Base-by-base conservation (phyloP, 2,888 invertebrate genomes). In the Nemotelus pantherinus region DNA sequence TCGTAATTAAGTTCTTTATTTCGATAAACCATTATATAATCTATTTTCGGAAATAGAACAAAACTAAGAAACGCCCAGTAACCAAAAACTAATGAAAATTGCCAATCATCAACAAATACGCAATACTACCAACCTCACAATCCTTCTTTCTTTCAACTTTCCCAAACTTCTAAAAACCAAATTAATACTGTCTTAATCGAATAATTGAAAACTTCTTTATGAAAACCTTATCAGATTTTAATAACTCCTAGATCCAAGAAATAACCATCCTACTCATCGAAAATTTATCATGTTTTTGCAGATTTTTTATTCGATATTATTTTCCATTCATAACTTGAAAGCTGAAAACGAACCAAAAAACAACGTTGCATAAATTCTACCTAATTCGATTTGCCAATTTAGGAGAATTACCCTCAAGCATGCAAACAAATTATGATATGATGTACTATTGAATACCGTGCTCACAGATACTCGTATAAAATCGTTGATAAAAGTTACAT, bases 341-440 rank as follows among this genome's bases (percentile, higher is more conserved):
- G 60, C 41, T 60, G 41, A 7, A 7, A 60, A 4, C 39, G 25
- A 68, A 5, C 25, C 47, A 47, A 68, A 50, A 68, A 48, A 48
- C 48, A 50, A 68, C 41, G 50, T 25, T 25, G 25, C 9, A 2
- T 9, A 50, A 48, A 48, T 39, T 60, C 41, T 25, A 41, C 25
- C 76, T 79, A 79, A 79, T 79, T 79, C 55, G 77, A 77, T 72
- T 74, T 65, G 79, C 60, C 79, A 76, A 79, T 68, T 48, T 43
- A n/a, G 47, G 57, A 65, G 57, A 77, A 79, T 77, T 71, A 76
- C 48, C 63, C 5, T 10, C 53, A 60, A 47, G 60, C 79, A 79
- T 79, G 79, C 79, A 77, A 79, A 65, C 45, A 6, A 25, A 48
- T 9, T 60, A 41, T 25, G 25, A 25, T 25, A 25, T 25, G 25